phyloP scores from a whole-genome alignment of 2,113 vertebrate species.

The Vulpes lagopus region DNA sequence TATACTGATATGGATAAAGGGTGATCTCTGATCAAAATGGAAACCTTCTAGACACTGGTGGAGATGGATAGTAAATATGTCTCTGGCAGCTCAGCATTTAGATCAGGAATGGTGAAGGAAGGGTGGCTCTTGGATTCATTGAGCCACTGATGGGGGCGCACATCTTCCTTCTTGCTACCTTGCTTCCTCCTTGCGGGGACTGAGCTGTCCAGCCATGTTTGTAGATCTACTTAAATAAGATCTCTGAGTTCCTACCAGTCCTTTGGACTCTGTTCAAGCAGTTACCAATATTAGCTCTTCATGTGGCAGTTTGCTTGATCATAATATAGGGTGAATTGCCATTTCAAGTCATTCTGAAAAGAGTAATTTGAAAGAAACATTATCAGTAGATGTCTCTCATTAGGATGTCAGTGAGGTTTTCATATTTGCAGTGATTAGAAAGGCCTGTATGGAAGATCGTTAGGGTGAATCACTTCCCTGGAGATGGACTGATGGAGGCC shows the following conservation, averaged over 20 bases:
- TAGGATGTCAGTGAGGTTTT: slow-evolving; percentile 34
- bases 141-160: not conserved
- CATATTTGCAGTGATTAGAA: not conserved
- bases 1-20: not conserved
- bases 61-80: not conserved
- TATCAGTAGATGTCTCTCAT: not conserved
- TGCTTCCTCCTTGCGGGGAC: no score
- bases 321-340: not conserved
- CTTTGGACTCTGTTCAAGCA: not conserved
- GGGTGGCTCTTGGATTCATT: not conserved
- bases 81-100: not conserved
- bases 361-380: not conserved
- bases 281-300: not conserved
- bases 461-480: not conserved
- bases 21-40: not conserved
- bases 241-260: not conserved
- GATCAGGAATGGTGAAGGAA: not conserved
- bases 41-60: not conserved
- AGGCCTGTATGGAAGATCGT: not conserved
- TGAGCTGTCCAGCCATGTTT: not conserved
- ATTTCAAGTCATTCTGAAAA: not conserved
- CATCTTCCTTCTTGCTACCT: not conserved
- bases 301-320: not conserved
- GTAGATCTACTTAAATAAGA: not conserved
- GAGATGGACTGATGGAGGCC: not conserved